Percentiles rank a stretch among this genome's conserved stretches.
These are phyloP conservation scores for Amphiura filiformis DNA, from an alignment of 35 echinoderm and acorn worm genomes.

Conservation along the genomic window DNA sequence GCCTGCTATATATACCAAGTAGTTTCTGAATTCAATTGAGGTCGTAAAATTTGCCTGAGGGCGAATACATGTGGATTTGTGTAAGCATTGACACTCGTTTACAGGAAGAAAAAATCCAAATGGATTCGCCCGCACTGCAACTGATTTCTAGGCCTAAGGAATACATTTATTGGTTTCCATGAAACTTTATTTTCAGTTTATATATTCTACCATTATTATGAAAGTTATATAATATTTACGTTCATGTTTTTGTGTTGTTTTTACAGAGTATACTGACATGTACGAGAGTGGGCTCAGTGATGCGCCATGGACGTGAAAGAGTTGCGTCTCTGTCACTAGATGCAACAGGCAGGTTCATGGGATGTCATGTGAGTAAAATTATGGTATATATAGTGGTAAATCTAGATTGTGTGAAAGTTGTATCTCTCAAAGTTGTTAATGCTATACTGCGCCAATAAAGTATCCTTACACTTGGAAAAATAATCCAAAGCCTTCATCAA, in stretches of 20 bases:
- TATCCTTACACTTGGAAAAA: too few relatives aligned
- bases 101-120: neutral
- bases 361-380: constrained; percentile 94
- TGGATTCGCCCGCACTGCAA: too few relatives aligned
- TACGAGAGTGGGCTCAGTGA: constrained; percentile 66
- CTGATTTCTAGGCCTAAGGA: too few relatives aligned
- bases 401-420: neutral
- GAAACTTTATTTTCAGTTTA: neutral
- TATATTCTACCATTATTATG: neutral
- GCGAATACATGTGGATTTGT: too few relatives aligned
- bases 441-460: too few relatives aligned
- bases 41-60: too few relatives aligned
- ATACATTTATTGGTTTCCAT: neutral
- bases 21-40: too few relatives aligned
- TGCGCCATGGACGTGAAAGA: constrained; percentile 68
- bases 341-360: constrained; percentile 46
- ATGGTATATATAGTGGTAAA: neutral
- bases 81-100: too few relatives aligned
- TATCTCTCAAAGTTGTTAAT: neutral
- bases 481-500: too few relatives aligned
- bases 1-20: too few relatives aligned
- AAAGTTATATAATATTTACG: neutral
- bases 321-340: constrained; percentile 68
- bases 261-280: constrained; percentile 72
- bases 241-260: constrained; percentile 11